phyloP scores from a whole-genome alignment of 2,888 invertebrate genomes.

The Leptinotarsa haldemani region DNA sequence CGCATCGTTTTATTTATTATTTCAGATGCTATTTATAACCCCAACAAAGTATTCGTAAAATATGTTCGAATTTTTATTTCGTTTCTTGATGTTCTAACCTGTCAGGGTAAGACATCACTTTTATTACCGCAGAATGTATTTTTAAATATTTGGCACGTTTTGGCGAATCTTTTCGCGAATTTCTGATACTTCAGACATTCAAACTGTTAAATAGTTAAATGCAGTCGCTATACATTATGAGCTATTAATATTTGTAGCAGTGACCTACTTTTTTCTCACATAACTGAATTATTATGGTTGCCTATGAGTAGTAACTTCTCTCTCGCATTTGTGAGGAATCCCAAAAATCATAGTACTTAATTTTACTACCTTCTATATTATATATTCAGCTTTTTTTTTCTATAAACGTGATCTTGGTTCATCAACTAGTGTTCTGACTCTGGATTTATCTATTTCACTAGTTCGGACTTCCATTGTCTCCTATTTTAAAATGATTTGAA shows the following conservation, averaged over 20 bases:
- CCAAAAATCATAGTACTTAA: too few relatives aligned
- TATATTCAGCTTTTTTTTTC: too few relatives aligned
- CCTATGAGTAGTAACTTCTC: too few relatives aligned
- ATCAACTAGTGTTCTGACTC: too few relatives aligned
- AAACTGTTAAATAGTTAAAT: neutral
- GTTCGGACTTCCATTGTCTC: too few relatives aligned
- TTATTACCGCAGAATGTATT: neutral
- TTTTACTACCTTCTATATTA: too few relatives aligned
- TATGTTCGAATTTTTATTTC: conserved; percentile 6
- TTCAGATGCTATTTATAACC: conserved; percentile 23
- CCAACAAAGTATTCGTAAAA: conserved; percentile 16
- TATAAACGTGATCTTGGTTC: too few relatives aligned
- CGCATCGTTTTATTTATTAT: conserved; percentile 21
- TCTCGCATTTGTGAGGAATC: too few relatives aligned
- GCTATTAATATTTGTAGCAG: neutral
- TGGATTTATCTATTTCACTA: too few relatives aligned
- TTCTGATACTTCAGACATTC: neutral
- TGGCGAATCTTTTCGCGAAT: neutral
- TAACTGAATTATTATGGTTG: too few relatives aligned
- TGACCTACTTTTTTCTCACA: neutral
- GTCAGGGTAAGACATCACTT: neutral
- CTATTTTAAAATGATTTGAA: too few relatives aligned
- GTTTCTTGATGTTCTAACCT: neutral
- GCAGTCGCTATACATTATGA: neutral
- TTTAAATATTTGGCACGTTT: conserved; percentile 14